Evolutionary conservation across 2,113 vertebrate species (phyloP), one percentile per base, ranked within the genome.

Genomic region (Pseudorhombus dupliciocellatus): DNA sequence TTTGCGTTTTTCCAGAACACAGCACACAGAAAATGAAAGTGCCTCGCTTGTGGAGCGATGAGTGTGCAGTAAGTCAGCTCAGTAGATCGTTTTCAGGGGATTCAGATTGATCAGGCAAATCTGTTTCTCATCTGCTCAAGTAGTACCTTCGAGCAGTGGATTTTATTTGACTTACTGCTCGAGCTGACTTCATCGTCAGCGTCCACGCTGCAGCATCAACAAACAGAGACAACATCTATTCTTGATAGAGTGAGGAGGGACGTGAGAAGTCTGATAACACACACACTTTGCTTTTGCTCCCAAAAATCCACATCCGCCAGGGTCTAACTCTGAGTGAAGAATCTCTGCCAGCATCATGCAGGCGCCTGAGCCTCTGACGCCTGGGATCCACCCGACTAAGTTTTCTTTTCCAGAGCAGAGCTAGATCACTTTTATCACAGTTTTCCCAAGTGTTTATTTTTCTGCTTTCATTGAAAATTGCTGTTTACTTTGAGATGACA

Each of bases 21-120:
- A 75, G 70, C 71, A 70, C 63, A 59, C 18, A 25, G 69, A 66
- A 80, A 85, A 76, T 83, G 50, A 76, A 65, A 83, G 37, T 48
- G 70, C 73, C 75, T 84, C 56, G 64, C 52, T 83, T 64, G 31
- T 53, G 30, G 21, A 22, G 66, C 54, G 69, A 77, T 75, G 66
- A 62, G 73, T 53, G 0, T 56, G 54, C 12, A 51, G 65, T 77
- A 64, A 77, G 74, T 80, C 84, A 80, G 51, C 54, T 58, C 22
- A 75, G 55, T 44, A 78, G 54, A 77, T 79, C 70, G 59, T 56
- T 59, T 57, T 75, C n/a, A 51, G 31, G 73, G 60, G 56, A 31
- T 77, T 70, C 56, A 28, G 53, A 75, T 77, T 78, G 61, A 84
- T 84, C 71, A 67, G 31, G 57, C 51, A 71, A 28, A 76, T 75